A percentile compares a stretch with the other conserved stretches of the same genome.
Evolutionary conservation across 2,797 vertebrate species (phyloP).

Genomic region (Numenius phaeopus): DNA sequence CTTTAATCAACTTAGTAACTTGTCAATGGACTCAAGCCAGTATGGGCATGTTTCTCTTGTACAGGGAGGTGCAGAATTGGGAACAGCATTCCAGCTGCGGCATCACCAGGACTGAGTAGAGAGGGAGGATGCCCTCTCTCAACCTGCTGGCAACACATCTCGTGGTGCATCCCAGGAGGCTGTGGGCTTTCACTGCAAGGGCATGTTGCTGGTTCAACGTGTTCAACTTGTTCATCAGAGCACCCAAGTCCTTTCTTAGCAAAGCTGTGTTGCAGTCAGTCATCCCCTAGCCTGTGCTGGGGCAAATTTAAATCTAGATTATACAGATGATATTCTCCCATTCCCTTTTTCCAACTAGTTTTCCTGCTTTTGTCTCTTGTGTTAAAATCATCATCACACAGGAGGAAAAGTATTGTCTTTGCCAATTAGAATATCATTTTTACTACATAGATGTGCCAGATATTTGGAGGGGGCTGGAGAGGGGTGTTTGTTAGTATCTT

Average conservation of each 20-base stretch:
- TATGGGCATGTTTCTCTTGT: neutral
- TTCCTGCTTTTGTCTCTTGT: neutral
- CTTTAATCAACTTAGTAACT: neutral
- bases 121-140: neutral
- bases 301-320: neutral
- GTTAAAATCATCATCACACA: neutral
- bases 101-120: neutral
- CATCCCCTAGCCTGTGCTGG: neutral
- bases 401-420: neutral
- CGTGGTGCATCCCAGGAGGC: neutral
- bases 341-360: neutral
- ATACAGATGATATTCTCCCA: neutral
- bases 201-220: neutral
- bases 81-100: neutral
- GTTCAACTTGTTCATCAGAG: neutral
- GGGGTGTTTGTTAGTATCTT: neutral
- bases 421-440: neutral
- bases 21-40: neutral
- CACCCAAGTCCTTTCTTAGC: neutral
- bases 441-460: neutral
- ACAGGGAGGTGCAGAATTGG: neutral
- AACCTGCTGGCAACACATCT: neutral
- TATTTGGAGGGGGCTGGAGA: neutral
- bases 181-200: too few relatives aligned
- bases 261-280: neutral